These are phyloP conservation scores for Montipora foliosa DNA, from an alignment of 64 coral and sea anemone species.

Conservation along the genomic window DNA sequence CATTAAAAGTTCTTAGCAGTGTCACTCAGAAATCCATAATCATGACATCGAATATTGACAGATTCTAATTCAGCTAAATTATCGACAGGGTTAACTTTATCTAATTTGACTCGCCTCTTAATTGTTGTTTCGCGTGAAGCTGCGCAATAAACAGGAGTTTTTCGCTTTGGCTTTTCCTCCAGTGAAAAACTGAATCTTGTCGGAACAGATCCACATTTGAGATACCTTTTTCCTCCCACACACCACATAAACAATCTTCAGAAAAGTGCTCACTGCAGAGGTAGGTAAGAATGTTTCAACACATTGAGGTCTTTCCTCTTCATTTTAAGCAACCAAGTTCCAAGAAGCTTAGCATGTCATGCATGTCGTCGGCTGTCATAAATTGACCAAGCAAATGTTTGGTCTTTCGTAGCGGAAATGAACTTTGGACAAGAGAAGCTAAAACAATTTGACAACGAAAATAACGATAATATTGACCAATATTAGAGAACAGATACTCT, in stretches of 20 bases:
- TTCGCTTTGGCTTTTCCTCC: neutral
- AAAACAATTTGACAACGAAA: too few species aligned
- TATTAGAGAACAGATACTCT: too few species aligned
- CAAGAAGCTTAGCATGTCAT: too few species aligned
- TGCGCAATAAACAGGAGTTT: neutral
- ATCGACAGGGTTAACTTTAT: neutral
- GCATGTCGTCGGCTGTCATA: too few species aligned
- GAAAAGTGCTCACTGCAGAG: constrained; percentile 40
- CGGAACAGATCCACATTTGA: neutral
- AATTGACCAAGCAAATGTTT: too few species aligned
- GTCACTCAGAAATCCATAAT: neutral
- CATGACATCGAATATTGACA: neutral
- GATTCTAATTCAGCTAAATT: neutral
- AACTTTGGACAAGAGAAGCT: too few species aligned
- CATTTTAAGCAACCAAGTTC: constrained; percentile 13
- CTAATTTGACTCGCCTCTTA: too few species aligned
- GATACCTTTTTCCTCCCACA: neutral
- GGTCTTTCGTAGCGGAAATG: too few species aligned
- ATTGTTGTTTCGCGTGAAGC: too few species aligned
- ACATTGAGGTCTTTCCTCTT: neutral
- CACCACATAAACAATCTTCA: neutral
- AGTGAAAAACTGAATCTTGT: neutral
- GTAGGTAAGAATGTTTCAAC: constrained; percentile 14
- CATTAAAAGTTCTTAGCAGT: too few species aligned
- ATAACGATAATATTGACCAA: too few species aligned